Percentiles rank a stretch among this genome's conserved stretches.
phyloP scores from a whole-genome alignment of 2,888 invertebrate species.

The Noctua fimbriata region DNA sequence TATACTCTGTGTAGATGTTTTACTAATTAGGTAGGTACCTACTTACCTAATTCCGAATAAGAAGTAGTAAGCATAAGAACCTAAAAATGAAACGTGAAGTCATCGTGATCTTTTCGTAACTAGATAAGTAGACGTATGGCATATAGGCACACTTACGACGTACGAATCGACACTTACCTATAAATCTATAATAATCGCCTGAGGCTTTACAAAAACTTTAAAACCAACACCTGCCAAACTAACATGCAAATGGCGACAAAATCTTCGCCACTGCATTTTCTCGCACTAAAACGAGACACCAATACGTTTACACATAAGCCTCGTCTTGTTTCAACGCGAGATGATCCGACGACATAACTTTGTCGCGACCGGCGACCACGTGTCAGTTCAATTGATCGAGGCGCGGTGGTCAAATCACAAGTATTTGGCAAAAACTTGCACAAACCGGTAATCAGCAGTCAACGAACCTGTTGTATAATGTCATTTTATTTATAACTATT shows the following conservation, averaged over 20 bases:
- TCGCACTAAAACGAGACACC: neutral
- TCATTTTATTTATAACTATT: slow-evolving; percentile 58
- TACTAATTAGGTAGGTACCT: neutral
- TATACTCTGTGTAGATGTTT: neutral
- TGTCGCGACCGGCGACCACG: neutral
- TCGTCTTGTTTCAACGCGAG: neutral
- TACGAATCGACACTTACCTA: slow-evolving; percentile 5
- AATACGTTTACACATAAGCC: neutral
- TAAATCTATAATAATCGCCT: slow-evolving; percentile 1
- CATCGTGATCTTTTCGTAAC: neutral
- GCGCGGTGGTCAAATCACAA: slow-evolving; percentile 26
- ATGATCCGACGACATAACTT: neutral
- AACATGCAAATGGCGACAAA: neutral
- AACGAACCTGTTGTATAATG: slow-evolving; percentile 54
- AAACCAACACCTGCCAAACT: slow-evolving; percentile 23
- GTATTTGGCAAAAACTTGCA: slow-evolving; percentile 48
- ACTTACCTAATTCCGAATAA: neutral
- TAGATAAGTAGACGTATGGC: neutral
- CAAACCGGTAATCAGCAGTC: slow-evolving; percentile 49
- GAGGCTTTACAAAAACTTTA: slow-evolving; percentile 20
- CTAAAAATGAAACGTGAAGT: neutral
- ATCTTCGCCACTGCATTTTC: neutral
- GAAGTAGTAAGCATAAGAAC: neutral
- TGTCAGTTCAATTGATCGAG: neutral
- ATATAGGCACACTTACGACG: neutral